Conservation (phyloP, 2,113 vertebrate genomes). For the Thalassoma bifasciatum region DNA sequence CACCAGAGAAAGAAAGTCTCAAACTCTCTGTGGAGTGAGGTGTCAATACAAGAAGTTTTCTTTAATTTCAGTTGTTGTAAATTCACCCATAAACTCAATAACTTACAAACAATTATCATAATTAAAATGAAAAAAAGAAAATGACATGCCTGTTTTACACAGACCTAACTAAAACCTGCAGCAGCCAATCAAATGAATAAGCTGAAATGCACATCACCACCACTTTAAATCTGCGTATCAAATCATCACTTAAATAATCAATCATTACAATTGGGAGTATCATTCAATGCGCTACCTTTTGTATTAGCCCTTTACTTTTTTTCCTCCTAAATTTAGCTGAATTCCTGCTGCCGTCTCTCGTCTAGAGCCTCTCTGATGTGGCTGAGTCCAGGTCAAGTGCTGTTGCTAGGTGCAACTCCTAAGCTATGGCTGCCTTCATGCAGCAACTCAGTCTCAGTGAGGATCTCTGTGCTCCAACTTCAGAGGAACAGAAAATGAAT, state of each 20-base stretch:
- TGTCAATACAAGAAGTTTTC: not conserved
- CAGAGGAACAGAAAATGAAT: not conserved
- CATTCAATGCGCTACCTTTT: not conserved
- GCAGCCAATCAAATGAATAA: not conserved
- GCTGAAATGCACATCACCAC: not conserved
- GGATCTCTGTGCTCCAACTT: conserved; percentile 1
- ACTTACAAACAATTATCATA: no score
- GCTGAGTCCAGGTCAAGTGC: conserved; percentile 59
- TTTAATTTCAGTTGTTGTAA: not conserved
- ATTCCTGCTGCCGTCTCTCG: conserved; percentile 10
- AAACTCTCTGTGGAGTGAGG: not conserved
- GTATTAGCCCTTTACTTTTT: not conserved
- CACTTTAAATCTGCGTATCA: not conserved
- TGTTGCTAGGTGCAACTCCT: conserved; percentile 46
- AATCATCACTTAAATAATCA: not conserved
- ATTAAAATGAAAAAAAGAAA: no score
- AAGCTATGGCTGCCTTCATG: conserved; percentile 32
- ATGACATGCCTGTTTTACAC: no score
- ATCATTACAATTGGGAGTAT: not conserved
- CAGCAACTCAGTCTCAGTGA: conserved; percentile 5
- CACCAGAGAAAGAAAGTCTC: not conserved
- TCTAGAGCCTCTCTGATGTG: conserved; percentile 45
- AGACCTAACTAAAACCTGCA: no score
- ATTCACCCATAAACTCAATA: no score
- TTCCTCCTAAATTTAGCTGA: no score